phyloP scores from a whole-genome alignment of 1,140 invertebrate species.

The Brachystomella parvula region DNA sequence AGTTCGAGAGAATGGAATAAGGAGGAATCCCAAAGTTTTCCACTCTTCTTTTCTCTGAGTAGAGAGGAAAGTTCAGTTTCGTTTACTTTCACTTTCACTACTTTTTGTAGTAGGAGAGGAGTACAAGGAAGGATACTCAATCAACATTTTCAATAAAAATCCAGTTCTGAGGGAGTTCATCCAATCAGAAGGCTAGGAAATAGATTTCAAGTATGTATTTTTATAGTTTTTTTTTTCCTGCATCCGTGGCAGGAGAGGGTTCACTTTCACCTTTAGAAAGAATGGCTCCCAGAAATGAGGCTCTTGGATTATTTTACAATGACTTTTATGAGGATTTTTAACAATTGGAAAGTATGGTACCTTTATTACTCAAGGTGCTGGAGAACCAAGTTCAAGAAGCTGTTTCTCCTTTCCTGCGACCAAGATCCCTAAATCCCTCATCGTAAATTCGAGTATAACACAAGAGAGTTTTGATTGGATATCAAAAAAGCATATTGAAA shows the following conservation, averaged over 20 bases:
- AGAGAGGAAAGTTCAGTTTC: slow-evolving; percentile 3
- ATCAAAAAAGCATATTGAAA: too few relatives aligned
- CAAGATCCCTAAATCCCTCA: too few relatives aligned
- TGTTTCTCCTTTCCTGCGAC: too few relatives aligned
- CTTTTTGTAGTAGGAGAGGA: neutral
- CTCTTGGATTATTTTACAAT: neutral
- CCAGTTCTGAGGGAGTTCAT: neutral
- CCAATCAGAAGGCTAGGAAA: neutral
- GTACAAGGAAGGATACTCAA: neutral
- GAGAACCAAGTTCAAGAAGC: too few relatives aligned
- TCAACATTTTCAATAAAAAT: slow-evolving; percentile 13
- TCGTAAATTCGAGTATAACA: too few relatives aligned
- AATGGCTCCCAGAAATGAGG: neutral
- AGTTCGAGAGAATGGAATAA: neutral
- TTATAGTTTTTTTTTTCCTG: neutral
- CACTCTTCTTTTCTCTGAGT: neutral
- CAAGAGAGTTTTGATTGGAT: too few relatives aligned
- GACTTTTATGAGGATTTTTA: slow-evolving; percentile 1
- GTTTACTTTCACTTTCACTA: slow-evolving; percentile 5
- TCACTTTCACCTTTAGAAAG: neutral
- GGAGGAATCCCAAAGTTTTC: neutral
- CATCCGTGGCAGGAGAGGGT: neutral
- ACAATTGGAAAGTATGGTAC: slow-evolving; percentile 1
- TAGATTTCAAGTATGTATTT: neutral
- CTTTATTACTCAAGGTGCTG: too few relatives aligned